Percentiles rank a stretch among this genome's conserved stretches.
phyloP scores from a whole-genome alignment of 2,113 vertebrate genomes.

The Colistium nudipinnis region DNA sequence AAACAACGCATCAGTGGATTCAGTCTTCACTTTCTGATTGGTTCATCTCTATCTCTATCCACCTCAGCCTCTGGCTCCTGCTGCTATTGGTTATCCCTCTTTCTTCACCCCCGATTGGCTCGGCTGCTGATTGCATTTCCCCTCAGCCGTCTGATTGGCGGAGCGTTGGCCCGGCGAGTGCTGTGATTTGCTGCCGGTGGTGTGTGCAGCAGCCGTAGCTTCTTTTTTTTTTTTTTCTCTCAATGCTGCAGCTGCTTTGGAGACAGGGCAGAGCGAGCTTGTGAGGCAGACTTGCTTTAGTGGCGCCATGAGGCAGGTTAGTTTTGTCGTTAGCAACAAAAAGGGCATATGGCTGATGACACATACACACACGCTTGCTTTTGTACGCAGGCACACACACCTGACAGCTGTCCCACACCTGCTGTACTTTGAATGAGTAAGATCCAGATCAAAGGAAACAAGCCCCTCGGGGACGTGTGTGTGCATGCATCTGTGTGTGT shows the following conservation, averaged over 20 bases:
- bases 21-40: slow-evolving; percentile 58
- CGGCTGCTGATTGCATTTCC: slow-evolving; percentile 37
- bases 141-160: slow-evolving; percentile 55
- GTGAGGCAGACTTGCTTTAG: slow-evolving; percentile 63
- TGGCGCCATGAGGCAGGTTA: slow-evolving; percentile 76
- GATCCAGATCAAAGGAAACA: slow-evolving; percentile 72
- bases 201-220: slow-evolving; percentile 23
- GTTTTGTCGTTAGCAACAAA: slow-evolving; percentile 58
- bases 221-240: too few species aligned
- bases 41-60: slow-evolving; percentile 75
- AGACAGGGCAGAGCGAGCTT: slow-evolving; percentile 47
- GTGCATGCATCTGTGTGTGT: slow-evolving; percentile 50
- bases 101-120: slow-evolving; percentile 58
- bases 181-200: slow-evolving; percentile 60
- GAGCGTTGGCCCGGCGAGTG: slow-evolving; percentile 9
- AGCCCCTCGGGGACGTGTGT: slow-evolving; percentile 50
- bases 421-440: slow-evolving; percentile 77
- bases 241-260: slow-evolving; percentile 68
- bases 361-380: slow-evolving; percentile 42
- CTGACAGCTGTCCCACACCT: slow-evolving; percentile 87
- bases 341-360: slow-evolving; percentile 83
- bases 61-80: slow-evolving; percentile 45
- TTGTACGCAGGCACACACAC: slow-evolving; percentile 75
- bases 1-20: slow-evolving; percentile 68
- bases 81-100: slow-evolving; percentile 58